Evolutionary conservation across 23 tunicate genomes (phyloP), one percentile per base, ranked within the genome.

Genomic region (Trididemnum miniatum): DNA sequence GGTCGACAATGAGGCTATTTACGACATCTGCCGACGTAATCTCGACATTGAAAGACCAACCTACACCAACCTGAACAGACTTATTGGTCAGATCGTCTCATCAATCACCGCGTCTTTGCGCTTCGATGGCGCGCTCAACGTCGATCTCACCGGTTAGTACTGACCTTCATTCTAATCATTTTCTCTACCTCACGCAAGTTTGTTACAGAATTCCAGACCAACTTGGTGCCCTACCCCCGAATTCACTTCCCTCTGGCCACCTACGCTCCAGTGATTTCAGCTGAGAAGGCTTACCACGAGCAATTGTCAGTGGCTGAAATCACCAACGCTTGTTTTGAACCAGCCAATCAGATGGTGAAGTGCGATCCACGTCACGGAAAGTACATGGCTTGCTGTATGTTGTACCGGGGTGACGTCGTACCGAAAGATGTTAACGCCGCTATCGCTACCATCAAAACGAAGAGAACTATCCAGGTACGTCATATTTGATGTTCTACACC

Each of bases 391-490:
- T 91, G 97, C 85, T 91, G 97, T 65, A 71, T 91, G 91, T 71
- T 91, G 66, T 91, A 86, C 83, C 75, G 97, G 12, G 97, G 97
- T 35, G 97, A 91, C 77, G 97, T 91, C 65, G 91, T 87, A 12
- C 97, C 97, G n/a, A 91, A 91, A 67, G 97, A 91, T 72, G 97
- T 91, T 59, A 91, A 87, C 81, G 97, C 97, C 52, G 91, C 97
- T 65, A 91, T 91, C 65, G 97, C 97, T 18, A 80, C 79, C 50
- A 91, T 91, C 84, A 91, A 91, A 84, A 87, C 91, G 44, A 87
- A 87, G 76, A 65, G 97, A 67, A 86, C 91, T 72, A 91, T 91
- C 35, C 97, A 88, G 81, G 91, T 87, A 22, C 2, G 76, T 33
- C 12, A 7, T 34, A 2, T n/a, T 22, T 62, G 15, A 20, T 26